Base-by-base conservation (phyloP, 2,888 invertebrate species). In the Agriopis aurantiaria region DNA sequence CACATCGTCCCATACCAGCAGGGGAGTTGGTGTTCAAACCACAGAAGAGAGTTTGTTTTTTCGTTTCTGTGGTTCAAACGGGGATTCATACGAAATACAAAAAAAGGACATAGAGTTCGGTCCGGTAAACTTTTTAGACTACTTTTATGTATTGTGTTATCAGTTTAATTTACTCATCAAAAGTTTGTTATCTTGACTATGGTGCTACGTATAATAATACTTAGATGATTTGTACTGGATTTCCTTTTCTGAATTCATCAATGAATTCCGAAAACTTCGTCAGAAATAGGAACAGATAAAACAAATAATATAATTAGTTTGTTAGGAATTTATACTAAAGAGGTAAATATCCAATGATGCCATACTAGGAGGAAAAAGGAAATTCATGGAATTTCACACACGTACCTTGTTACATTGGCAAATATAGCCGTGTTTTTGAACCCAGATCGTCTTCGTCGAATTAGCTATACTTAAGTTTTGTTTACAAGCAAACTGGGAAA, bases 211-310 rank as follows among this genome's bases (percentile, higher is more conserved):
- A 33, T 5, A 56, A n/a, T 23, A 11, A 14, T 45, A 57, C 8
- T 5, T 17, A 10, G 10, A 3, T 41, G 9, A 14, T 12, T 58
- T 12, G 23, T 23, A 9, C 10, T 7, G 14, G 6, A 61, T 57
- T 67, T 67, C 61, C 67, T 61, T 56, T 33, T 51, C 43, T 41
- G 41, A 23, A 67, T 61, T 45, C 14, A 56, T 67, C 56, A 67
- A 67, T 67, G 67, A 67, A 61, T 67, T 49, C 67, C 41, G 53
- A 45, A 62, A 67, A 61, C 45, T 59, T 10, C 41, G 49, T 12
- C 49, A 49, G n/a, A 0, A 57, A 51, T 41, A 41, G 7, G 49
- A 10, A 7, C 10, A 11, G 14, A 23, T 23, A 52, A 51, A 23
- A 23, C 9, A 46, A n/a, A 6, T 17, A 1, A 40, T 17, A 52